A percentile compares a stretch with the other conserved stretches of the same genome.
These are phyloP conservation scores for Thereva nobilitata DNA, from an alignment of 2,888 invertebrate species.

Conservation along the genomic window DNA sequence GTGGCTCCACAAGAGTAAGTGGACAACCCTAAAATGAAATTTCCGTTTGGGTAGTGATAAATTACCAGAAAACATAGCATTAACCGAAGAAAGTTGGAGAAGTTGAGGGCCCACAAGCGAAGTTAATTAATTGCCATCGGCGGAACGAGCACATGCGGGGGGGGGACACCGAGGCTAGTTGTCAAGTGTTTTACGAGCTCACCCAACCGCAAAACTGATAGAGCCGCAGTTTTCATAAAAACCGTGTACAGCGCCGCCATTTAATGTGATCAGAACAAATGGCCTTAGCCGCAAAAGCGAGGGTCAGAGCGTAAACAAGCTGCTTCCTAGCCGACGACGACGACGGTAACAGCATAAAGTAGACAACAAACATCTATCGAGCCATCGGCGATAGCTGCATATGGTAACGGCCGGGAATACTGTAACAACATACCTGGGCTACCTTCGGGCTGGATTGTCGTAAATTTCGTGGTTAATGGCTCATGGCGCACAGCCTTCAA, in stretches of 20 bases:
- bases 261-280: slow-evolving; percentile 35
- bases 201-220: slow-evolving; percentile 52
- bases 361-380: slow-evolving; percentile 4
- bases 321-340: slow-evolving; percentile 29
- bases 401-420: slow-evolving; percentile 1
- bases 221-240: slow-evolving; percentile 27
- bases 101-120: slow-evolving; percentile 30
- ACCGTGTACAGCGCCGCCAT: slow-evolving; percentile 32
- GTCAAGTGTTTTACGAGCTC: slow-evolving; percentile 52
- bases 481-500: slow-evolving; percentile 37
- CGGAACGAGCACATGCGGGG: not conserved
- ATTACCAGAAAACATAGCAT: slow-evolving; percentile 31
- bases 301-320: slow-evolving; percentile 36
- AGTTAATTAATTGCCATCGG: slow-evolving; percentile 31
- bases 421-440: slow-evolving; percentile 14
- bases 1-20: slow-evolving; percentile 13
- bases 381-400: slow-evolving; percentile 15
- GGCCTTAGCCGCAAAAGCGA: slow-evolving; percentile 34
- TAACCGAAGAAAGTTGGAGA: slow-evolving; percentile 22
- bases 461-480: slow-evolving; percentile 42
- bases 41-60: slow-evolving; percentile 28
- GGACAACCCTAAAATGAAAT: slow-evolving; percentile 35
- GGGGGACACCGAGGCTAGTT: slow-evolving; percentile 40
- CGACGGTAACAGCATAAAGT: not conserved
- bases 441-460: slow-evolving; percentile 33